A percentile compares a stretch with the other conserved stretches of the same genome.
Conservation (phyloP, 2,888 invertebrate species). For the Thereva nobilitata region DNA sequence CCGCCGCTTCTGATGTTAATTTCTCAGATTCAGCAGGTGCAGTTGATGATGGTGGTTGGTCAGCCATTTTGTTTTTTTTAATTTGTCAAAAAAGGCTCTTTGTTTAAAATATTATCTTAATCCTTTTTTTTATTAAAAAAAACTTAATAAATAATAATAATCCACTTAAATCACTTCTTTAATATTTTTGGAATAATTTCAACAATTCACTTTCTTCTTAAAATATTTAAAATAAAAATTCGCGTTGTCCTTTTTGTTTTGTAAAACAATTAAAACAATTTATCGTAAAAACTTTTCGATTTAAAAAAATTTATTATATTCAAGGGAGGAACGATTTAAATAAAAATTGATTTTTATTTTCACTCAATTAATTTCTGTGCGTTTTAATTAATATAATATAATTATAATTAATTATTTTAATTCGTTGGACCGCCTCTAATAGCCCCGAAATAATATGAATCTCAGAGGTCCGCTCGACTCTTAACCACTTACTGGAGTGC, state of each 20-base stretch:
- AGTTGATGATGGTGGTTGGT: neutral
- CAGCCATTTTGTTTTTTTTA: too few species aligned
- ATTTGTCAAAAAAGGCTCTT: too few species aligned
- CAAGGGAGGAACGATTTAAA: too few species aligned
- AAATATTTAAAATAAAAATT: too few species aligned
- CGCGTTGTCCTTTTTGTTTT: too few species aligned
- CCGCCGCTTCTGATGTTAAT: conserved; percentile 22
- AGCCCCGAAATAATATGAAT: conserved; percentile 32
- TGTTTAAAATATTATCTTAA: conserved; percentile 14
- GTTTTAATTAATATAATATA: neutral
- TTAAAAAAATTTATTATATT: too few species aligned
- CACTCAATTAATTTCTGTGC: neutral
- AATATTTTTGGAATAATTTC: too few species aligned
- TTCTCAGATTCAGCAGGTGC: neutral
- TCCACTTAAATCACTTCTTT: too few species aligned
- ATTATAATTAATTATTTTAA: neutral
- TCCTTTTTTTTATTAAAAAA: conserved; percentile 16
- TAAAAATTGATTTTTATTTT: neutral
- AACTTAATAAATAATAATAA: neutral
- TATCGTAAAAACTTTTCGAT: too few species aligned
- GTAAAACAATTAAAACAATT: too few species aligned
- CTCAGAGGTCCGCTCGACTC: conserved; percentile 43
- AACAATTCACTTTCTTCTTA: too few species aligned
- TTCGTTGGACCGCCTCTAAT: conserved; percentile 40
- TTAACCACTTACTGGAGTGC: conserved; percentile 43